Conservation (phyloP, 2,797 vertebrate species). For the Danio albolineatus region DNA sequence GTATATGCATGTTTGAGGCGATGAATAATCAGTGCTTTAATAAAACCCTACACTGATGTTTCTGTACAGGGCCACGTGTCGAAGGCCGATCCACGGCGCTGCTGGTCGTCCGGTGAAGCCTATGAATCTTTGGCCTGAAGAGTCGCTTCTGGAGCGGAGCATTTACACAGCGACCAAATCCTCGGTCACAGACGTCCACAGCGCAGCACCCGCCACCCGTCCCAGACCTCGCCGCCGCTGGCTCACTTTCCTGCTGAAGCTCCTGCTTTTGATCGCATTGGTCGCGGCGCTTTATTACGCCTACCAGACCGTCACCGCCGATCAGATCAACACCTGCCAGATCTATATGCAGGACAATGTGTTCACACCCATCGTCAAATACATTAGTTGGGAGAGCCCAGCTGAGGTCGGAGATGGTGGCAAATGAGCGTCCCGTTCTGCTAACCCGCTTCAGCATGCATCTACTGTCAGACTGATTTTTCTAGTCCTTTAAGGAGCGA, state of each 20-base stretch:
- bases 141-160: slow-evolving; percentile 70
- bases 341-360: slow-evolving; percentile 56
- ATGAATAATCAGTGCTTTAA: not conserved
- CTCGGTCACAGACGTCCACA: slow-evolving; percentile 65
- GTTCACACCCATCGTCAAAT: slow-evolving; percentile 47
- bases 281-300: slow-evolving; percentile 85
- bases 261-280: slow-evolving; percentile 83
- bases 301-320: slow-evolving; percentile 94
- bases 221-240: slow-evolving; percentile 71
- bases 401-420: not conserved
- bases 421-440: slow-evolving; percentile 25
- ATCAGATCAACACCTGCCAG: slow-evolving; percentile 82
- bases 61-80: slow-evolving; percentile 87
- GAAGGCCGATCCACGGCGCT: slow-evolving; percentile 92
- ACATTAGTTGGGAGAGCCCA: slow-evolving; percentile 23
- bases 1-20: not conserved
- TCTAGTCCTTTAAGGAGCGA: slow-evolving; percentile 37
- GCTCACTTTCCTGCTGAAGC: slow-evolving; percentile 88
- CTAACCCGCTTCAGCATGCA: slow-evolving; percentile 25
- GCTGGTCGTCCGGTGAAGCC: slow-evolving; percentile 84
- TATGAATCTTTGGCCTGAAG: slow-evolving; percentile 82
- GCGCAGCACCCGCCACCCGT: slow-evolving; percentile 74
- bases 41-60: not conserved
- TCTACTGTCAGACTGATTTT: slow-evolving; percentile 51
- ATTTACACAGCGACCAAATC: slow-evolving; percentile 64